Evolutionary conservation across 2,797 vertebrate genomes (phyloP), one percentile per base, ranked within the genome.

Genomic region (Meda fulgida): DNA sequence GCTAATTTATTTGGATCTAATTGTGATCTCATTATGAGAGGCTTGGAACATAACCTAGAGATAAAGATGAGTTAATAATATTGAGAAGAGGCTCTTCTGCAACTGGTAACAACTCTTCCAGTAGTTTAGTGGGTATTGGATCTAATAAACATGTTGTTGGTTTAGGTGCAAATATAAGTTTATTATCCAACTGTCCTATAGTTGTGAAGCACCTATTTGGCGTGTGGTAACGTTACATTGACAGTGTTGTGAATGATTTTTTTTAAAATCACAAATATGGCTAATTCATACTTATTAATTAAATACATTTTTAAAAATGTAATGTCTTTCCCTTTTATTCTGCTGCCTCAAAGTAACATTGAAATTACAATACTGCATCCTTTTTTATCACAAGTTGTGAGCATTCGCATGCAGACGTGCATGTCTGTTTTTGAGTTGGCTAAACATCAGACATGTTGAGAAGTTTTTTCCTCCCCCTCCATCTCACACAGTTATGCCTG

Each of bases 401-500:
- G 38, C n/a, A 43, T 67, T 46, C 58, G 67, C 36, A 43, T 55
- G 26, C 6, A 69, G 7, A 69, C 34, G 4, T 55, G 65, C 7
- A 38, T 53, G 19, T 36, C 13, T 38, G 13, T 66, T 38, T 36
- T 38, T 70, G 65, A 75, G 13, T 21, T 19, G 46, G 48, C 55
- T 58, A 70, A 26, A 51, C 53, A 80, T 84, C 66, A 80, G 75
- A 75, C 11, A 26, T 63, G 55, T 65, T 46, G 48, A 70, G 31
- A 81, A 81, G 69, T n/a, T n/a, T 84, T 77, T 38, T 80, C 84
- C 85, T 88, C 77, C 86, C 87, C 73, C 83, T 70, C 75, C 10
- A 77, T 77, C 87, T 91, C 89, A 89, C 84, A 90, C 89, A 86
- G 87, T 91, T 93, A 93, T 92, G 93, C 78, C 93, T 90, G 92